A percentile compares a stretch with the other conserved stretches of the same genome.
phyloP scores from a whole-genome alignment of 2,113 vertebrate species.

The Triplophysa dalaica region DNA sequence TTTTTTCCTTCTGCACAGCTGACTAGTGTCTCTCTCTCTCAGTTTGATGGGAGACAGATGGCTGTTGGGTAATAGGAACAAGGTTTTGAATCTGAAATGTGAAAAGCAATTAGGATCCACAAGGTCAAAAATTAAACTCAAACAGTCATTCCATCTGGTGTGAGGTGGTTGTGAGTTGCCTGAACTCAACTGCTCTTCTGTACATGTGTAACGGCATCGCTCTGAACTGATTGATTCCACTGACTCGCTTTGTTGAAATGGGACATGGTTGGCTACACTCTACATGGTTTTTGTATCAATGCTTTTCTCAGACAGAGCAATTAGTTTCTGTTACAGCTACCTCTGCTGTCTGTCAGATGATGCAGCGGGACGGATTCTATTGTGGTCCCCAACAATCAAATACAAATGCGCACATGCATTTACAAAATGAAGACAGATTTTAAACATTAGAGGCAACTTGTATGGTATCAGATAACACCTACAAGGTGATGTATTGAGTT shows the following conservation, averaged over 20 bases:
- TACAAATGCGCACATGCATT: conserved; percentile 10
- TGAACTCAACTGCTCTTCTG: conserved; percentile 16
- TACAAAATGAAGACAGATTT: conserved; percentile 20
- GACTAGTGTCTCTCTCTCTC: neutral
- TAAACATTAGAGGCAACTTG: conserved; percentile 11
- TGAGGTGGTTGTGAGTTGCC: conserved; percentile 31
- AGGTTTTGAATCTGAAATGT: conserved; percentile 35
- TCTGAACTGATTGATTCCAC: conserved; percentile 37
- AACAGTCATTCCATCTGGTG: conserved; percentile 41
- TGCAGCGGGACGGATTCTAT: neutral
- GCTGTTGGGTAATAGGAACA: conserved; percentile 32
- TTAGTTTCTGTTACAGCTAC: conserved; percentile 26
- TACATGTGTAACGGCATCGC: conserved; percentile 3
- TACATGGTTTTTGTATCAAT: conserved; percentile 36
- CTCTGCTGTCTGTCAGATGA: conserved; percentile 20
- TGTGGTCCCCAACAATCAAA: neutral
- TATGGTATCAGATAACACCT: neutral
- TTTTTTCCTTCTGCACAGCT: neutral
- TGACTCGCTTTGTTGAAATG: conserved; percentile 25
- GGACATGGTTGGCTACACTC: conserved; percentile 32
- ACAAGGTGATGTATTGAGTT: conserved; percentile 6
- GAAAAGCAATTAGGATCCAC: conserved; percentile 50
- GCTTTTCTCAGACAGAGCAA: conserved; percentile 23
- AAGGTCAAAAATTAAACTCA: conserved; percentile 43
- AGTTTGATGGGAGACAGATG: conserved; percentile 23